phyloP scores from a whole-genome alignment of 2,113 vertebrate species.

The Alces alces region DNA sequence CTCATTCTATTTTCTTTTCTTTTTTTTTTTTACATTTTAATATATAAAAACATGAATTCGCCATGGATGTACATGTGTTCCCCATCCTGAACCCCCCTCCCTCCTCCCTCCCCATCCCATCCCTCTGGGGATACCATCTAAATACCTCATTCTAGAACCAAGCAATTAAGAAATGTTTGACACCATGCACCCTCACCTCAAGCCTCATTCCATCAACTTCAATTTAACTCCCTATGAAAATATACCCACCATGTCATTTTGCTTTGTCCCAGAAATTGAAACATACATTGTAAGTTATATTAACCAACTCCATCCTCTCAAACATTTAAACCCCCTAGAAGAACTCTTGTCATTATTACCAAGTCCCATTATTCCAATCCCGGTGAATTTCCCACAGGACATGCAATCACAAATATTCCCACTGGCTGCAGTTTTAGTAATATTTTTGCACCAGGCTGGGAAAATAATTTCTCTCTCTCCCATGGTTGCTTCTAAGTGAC shows the following conservation, averaged over 20 bases:
- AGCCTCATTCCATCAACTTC: neutral
- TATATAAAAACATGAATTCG: no score
- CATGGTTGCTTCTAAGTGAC: neutral
- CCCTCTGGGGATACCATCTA: neutral
- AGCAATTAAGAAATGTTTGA: neutral
- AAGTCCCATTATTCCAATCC: neutral
- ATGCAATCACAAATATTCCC: neutral
- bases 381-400: neutral
- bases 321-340: neutral
- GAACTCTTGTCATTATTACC: neutral
- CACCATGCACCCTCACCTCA: neutral
- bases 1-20: neutral
- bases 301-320: neutral
- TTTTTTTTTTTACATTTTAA: no score
- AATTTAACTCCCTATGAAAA: neutral
- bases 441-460: neutral
- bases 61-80: no score
- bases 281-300: neutral
- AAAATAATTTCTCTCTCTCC: neutral
- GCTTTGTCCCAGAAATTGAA: neutral
- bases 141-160: neutral
- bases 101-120: no score
- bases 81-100: no score
- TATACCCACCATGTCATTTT: neutral
- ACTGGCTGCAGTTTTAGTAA: neutral